Evolutionary conservation across 2,888 invertebrate species (phyloP), one percentile per base, ranked within the genome.

Genomic region (Lamellibrachia satsuma): DNA sequence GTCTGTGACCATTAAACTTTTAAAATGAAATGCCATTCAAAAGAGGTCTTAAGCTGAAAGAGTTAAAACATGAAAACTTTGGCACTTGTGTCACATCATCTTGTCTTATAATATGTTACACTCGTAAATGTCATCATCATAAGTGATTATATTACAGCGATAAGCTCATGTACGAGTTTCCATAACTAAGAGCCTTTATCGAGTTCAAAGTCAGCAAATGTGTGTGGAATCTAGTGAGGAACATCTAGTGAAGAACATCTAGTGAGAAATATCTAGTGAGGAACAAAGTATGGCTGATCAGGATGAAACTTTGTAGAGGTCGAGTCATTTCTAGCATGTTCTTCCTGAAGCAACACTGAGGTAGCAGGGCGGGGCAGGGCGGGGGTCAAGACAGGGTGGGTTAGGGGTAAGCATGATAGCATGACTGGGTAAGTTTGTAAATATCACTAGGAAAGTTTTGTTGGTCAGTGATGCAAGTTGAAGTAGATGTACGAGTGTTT

Each of bases 361-460:
- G n/a, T 2, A 2, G 11, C 15, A 22, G 15, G 6, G 22, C 22
- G 75, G 75, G 75, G 6, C 22, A 22, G 75, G 60, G 60, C 11
- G 11, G 11, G 60, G 75, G 75, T 75, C n/a, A 75, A 22, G 39
- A 39, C 39, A 39, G 39, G 39, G 39, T 39, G 39, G 39, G 39
- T 39, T 39, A 39, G 15, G 75, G 75, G 75, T 75, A n/a, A 55
- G 7, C 55, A 55, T 55, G 55, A 75, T 75, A 75, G 75, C 75
- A 75, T 22, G 75, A 75, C n/a, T 75, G 75, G 75, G n/a, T 75
- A 15, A 75, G 75, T 75, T 75, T 75, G 75, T 75, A 75, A 75
- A 15, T 75, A 75, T 75, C n/a, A 75, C 75, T 75, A 75, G 75
- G 75, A 75, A 75, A 75, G 22, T 22, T 15, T 15, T 2, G 75